Base-by-base conservation (phyloP, 2,113 vertebrate species). In the Scortum barcoo region DNA sequence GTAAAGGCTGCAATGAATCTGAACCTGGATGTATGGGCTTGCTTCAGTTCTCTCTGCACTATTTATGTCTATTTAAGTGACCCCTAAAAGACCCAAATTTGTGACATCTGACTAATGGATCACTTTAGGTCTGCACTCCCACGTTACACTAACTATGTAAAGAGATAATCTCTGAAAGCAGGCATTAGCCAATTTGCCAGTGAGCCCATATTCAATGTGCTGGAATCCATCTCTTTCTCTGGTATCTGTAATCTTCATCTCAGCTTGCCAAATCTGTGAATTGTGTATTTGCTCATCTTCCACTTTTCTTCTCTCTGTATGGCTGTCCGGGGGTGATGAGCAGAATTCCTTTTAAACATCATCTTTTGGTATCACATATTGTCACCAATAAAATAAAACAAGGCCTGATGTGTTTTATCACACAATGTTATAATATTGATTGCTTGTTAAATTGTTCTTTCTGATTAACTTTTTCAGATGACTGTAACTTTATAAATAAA, bases 121-220 rank as follows among this genome's bases (percentile, higher is more conserved):
- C 22, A 14, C 20, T 63, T 70, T 76, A 0, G n/a, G 7, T 76
- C 44, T 58, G 69, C 40, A 14, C 24, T 44, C 4, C 51, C n/a
- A 42, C 56, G 48, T 60, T 24, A 61, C 4, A 58, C 38, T 7
- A 30, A n/a, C 10, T 4, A 3, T 33, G 28, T 17, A 16, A n/a
- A 20, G 5, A 9, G 28, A 40, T 30, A 10, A 14, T 14, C 50
- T 80, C 40, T 44, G 40, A 71, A 40, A 63, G 14, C 57, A 42
- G 20, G 0, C 19, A 62, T 84, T 40, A 72, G 24, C 24, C 20
- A 61, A 46, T 79, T n/a, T 62, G 51, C 48, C 38, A 71, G 6
- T 24, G 0, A 82, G 50, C 51, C 17, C 38, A 69, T 22, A 48
- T 66, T 40, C 33, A 5, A 66, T 4, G 24, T 46, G 65, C 46